These are phyloP conservation scores for Cryptoleucopteryx plumbea DNA, from an alignment of 2,113 vertebrate species.

Conservation along the genomic window DNA sequence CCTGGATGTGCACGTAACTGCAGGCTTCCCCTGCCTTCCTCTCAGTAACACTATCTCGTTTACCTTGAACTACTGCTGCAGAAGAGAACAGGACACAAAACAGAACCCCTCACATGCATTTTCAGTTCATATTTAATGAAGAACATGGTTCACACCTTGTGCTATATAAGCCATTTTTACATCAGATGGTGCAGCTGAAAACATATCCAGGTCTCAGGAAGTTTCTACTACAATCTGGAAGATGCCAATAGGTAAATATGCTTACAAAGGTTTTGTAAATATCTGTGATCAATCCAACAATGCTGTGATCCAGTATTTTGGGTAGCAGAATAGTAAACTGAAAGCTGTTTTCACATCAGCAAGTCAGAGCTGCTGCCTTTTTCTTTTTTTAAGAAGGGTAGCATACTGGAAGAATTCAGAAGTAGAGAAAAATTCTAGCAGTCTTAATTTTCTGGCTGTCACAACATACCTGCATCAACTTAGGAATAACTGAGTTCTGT, in stretches of 20 bases:
- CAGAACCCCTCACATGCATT: not conserved
- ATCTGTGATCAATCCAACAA: not conserved
- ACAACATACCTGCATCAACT: not conserved
- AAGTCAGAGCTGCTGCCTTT: not conserved
- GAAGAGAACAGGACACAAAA: not conserved
- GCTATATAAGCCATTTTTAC: not conserved
- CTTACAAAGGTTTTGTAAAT: not conserved
- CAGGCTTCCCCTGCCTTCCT: not conserved
- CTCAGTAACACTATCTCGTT: not conserved
- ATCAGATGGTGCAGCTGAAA: not conserved
- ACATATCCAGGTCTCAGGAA: not conserved
- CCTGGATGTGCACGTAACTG: rapidly evolving
- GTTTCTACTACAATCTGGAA: not conserved
- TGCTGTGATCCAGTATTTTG: not conserved
- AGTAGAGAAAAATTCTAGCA: not conserved
- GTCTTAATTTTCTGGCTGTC: not conserved
- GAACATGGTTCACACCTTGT: not conserved
- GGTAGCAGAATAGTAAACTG: not conserved
- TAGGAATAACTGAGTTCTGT: not conserved
- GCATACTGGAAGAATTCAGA: not conserved
- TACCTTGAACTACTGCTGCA: not conserved
- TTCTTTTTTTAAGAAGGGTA: not conserved
- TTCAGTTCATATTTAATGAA: not conserved
- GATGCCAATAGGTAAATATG: not conserved
- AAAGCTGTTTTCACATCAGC: not conserved